Conservation (phyloP, 2,113 vertebrate species). For the Epinephelus cyanopodus region DNA sequence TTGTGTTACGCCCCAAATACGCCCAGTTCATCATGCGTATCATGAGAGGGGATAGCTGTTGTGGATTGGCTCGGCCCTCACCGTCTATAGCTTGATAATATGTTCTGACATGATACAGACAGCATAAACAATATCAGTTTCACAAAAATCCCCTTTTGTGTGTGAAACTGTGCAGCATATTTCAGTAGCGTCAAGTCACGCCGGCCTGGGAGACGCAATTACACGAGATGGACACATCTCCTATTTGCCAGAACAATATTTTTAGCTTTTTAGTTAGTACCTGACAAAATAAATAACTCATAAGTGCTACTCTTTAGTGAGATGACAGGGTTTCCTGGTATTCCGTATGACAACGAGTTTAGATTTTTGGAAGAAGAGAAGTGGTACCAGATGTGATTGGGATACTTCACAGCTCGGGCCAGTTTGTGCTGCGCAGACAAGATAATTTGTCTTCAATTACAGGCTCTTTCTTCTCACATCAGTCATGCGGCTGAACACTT, state of each 20-base stretch:
- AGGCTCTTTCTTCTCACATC: constrained; percentile 65
- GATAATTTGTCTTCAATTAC: constrained; percentile 78
- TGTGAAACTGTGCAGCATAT: constrained; percentile 39
- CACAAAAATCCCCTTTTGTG: constrained; percentile 22
- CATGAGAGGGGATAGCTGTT: constrained; percentile 16
- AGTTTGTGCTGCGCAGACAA: constrained; percentile 61
- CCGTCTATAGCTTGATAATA: constrained; percentile 30
- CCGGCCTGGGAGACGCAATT: constrained; percentile 37
- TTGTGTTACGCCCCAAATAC: constrained; percentile 16
- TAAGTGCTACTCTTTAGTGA: constrained; percentile 36
- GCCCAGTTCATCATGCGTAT: constrained; percentile 14
- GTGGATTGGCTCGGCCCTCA: constrained; percentile 17
- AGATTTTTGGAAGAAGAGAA: constrained; percentile 69
- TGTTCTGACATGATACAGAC: constrained; percentile 39
- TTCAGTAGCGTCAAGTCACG: constrained; percentile 46
- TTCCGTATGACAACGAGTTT: constrained; percentile 70
- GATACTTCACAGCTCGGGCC: constrained; percentile 66
- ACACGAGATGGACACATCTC: constrained; percentile 42
- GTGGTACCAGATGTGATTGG: constrained; percentile 74
- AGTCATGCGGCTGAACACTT: constrained; percentile 58
- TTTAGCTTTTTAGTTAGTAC: constrained; percentile 34
- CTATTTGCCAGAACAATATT: constrained; percentile 64
- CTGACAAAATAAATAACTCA: constrained; percentile 47
- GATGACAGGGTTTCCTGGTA: constrained; percentile 55
- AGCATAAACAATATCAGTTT: constrained; percentile 57